A percentile compares a stretch with the other conserved stretches of the same genome.
Evolutionary conservation across 2,113 vertebrate genomes (phyloP).

Genomic region (Callochromis pleurospilus): DNA sequence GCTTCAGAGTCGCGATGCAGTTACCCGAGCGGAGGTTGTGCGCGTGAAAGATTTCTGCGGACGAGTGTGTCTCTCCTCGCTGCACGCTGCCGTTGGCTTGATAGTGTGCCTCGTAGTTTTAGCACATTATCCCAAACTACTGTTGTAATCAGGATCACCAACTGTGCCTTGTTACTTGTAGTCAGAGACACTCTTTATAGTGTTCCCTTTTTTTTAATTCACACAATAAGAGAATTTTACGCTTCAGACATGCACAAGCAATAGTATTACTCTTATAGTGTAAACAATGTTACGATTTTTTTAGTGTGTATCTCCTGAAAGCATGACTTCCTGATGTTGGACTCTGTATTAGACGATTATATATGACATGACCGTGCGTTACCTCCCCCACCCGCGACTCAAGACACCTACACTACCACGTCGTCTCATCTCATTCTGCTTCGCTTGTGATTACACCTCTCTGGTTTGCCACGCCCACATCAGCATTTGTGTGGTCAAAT

Average conservation of each 20-base stretch:
- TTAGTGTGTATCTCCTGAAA: constrained; percentile 9
- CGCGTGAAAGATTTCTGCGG: background rate
- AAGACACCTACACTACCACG: background rate
- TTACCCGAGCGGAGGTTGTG: background rate
- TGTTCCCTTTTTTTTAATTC: background rate
- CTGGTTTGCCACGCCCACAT: background rate
- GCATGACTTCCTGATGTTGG: constrained; percentile 25
- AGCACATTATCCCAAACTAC: constrained; percentile 38
- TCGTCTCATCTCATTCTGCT: background rate
- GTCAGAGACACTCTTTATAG: constrained; percentile 31
- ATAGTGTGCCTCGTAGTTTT: constrained; percentile 7
- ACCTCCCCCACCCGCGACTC: background rate
- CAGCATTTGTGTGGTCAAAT: background rate
- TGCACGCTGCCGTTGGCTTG: background rate
- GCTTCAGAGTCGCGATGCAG: background rate
- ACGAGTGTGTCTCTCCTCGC: background rate
- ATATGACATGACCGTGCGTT: background rate
- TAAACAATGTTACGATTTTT: constrained; percentile 6
- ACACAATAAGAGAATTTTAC: constrained; percentile 24
- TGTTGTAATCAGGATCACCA: constrained; percentile 61
- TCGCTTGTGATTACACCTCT: background rate
- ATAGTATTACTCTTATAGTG: constrained; percentile 52
- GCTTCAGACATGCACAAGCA: constrained; percentile 48
- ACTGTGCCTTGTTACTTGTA: constrained; percentile 63
- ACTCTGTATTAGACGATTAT: background rate